Evolutionary conservation across 2,888 invertebrate species (phyloP).

Genomic region (Parthenolecanium corni): DNA sequence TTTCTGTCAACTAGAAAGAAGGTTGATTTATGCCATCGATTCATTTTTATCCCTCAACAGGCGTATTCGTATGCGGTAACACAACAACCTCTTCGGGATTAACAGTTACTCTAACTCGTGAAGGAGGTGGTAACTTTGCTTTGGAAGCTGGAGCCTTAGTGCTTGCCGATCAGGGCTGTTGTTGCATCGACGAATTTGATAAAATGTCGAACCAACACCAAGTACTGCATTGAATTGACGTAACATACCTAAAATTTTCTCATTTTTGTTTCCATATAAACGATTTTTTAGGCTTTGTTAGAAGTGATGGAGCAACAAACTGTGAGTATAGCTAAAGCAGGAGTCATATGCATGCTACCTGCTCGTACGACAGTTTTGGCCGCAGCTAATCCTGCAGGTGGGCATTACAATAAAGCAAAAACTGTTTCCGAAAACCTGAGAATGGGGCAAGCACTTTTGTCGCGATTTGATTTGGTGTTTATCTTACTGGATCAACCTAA

Average conservation of each 20-base stretch:
- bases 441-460: slow-evolving; percentile 70
- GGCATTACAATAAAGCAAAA: slow-evolving; percentile 77
- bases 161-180: slow-evolving; percentile 74
- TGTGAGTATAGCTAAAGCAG: slow-evolving; percentile 82
- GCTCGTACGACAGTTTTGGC: slow-evolving; percentile 77
- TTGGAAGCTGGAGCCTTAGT: slow-evolving; percentile 81
- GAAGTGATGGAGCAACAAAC: slow-evolving; percentile 93
- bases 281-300: slow-evolving; percentile 52
- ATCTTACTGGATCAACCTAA: slow-evolving; percentile 78
- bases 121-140: slow-evolving; percentile 63
- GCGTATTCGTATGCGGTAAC: slow-evolving; percentile 81
- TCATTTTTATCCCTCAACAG: slow-evolving; percentile 42
- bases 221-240: slow-evolving; percentile 37
- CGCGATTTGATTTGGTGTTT: slow-evolving; percentile 86
- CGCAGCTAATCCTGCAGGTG: slow-evolving; percentile 83
- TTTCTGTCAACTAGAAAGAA: no score
- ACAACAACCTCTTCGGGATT: slow-evolving; percentile 68
- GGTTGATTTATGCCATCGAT: no score
- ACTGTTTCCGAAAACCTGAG: slow-evolving; percentile 81
- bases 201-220: slow-evolving; percentile 72
- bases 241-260: slow-evolving; percentile 13
- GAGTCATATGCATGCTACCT: slow-evolving; percentile 67
- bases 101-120: slow-evolving; percentile 64
- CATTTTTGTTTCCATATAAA: background rate
- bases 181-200: slow-evolving; percentile 92